Evolutionary conservation across 2,888 invertebrate genomes (phyloP).

Genomic region (Thalpophila matura): DNA sequence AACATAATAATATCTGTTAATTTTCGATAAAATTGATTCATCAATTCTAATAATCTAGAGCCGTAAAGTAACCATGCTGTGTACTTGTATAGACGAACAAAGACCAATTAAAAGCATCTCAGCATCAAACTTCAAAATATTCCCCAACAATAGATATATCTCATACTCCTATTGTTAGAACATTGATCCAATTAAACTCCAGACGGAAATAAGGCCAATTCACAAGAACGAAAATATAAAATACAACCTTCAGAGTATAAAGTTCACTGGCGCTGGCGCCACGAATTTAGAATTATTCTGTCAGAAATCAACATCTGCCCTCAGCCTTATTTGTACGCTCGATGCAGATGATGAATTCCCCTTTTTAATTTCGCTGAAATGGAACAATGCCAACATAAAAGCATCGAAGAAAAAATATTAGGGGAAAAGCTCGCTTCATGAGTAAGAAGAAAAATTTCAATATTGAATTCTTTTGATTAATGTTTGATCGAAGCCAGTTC

Average conservation of each 20-base stretch:
- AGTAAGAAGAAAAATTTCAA: conserved; percentile 24
- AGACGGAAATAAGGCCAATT: conserved; percentile 8
- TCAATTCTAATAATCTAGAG: too few species aligned
- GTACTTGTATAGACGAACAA: not conserved
- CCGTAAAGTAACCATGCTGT: too few species aligned
- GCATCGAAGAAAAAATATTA: conserved; percentile 53
- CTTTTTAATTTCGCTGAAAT: conserved; percentile 57
- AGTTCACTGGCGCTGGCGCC: conserved; percentile 1
- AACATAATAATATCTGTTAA: too few species aligned
- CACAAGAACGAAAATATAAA: conserved; percentile 15
- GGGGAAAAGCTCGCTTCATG: conserved; percentile 14
- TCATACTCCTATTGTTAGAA: conserved; percentile 4
- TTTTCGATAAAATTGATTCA: too few species aligned
- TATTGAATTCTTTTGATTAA: conserved; percentile 50
- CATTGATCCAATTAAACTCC: conserved; percentile 16
- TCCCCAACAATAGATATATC: too few species aligned
- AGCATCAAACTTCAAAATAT: too few species aligned
- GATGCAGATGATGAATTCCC: conserved; percentile 51
- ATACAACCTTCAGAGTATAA: conserved; percentile 4
- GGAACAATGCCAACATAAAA: conserved; percentile 60
- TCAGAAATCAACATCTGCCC: conserved; percentile 41
- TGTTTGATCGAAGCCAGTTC: conserved; percentile 23
- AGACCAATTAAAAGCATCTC: not conserved
- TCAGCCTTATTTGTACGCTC: conserved; percentile 35
- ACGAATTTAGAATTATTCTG: conserved; percentile 25